Percentiles rank a stretch among this genome's conserved stretches.
phyloP scores from a whole-genome alignment of 2,113 vertebrate genomes.

The Leptocoma aspasia region DNA sequence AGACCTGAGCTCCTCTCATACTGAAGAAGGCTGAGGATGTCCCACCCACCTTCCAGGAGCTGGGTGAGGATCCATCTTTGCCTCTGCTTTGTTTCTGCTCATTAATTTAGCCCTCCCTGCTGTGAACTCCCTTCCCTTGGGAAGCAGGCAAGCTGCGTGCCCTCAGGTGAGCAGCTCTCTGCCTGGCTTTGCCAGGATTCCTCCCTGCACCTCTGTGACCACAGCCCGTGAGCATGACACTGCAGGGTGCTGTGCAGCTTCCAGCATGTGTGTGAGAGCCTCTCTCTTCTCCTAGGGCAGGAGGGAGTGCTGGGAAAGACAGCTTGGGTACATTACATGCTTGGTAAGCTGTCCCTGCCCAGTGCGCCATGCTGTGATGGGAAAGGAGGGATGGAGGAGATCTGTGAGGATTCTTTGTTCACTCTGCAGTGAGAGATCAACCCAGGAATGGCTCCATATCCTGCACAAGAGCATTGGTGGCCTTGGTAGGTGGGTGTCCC shows the following conservation, averaged over 20 bases:
- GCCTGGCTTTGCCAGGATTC: neutral
- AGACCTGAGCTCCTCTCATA: neutral
- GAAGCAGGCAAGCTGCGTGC: neutral
- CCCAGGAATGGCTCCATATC: neutral
- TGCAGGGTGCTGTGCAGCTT: neutral
- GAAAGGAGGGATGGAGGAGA: neutral
- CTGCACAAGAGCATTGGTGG: neutral
- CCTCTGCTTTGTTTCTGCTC: neutral
- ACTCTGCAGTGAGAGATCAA: neutral
- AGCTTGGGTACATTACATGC: neutral
- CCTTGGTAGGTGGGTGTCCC: neutral
- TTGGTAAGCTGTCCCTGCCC: neutral
- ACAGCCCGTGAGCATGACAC: rapidly evolving
- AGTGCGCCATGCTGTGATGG: rapidly evolving
- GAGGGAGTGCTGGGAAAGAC: rapidly evolving
- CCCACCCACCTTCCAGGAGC: neutral
- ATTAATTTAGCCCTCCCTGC: neutral
- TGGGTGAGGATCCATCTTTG: neutral
- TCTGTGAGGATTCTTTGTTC: neutral
- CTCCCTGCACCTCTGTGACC: neutral
- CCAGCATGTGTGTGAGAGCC: rapidly evolving
- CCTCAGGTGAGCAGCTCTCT: neutral
- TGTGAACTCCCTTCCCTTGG: neutral
- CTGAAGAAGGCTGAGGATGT: neutral
- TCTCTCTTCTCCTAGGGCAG: neutral